phyloP scores from a whole-genome alignment of 2,888 invertebrate species.

The Electrophaes corylata region DNA sequence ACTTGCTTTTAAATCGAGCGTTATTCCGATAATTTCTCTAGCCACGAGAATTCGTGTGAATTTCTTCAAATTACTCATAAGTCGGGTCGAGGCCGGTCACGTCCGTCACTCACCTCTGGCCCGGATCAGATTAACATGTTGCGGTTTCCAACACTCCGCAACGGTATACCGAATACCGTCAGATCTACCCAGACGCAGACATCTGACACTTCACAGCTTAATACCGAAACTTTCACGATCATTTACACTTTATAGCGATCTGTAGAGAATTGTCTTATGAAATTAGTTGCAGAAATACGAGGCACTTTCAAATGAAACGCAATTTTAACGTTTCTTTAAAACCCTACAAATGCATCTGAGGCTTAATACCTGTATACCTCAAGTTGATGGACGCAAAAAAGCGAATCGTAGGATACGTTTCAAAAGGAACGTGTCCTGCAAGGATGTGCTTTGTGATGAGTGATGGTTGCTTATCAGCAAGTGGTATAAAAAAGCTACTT shows the following conservation, averaged over 20 bases:
- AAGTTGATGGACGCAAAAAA: too few species aligned
- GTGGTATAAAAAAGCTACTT: too few species aligned
- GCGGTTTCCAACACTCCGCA: constrained; percentile 29
- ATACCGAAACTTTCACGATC: constrained; percentile 5
- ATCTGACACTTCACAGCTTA: constrained; percentile 21
- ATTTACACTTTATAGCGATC: neutral
- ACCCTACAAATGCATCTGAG: too few species aligned
- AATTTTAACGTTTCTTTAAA: too few species aligned
- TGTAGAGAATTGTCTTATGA: too few species aligned
- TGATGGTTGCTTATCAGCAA: too few species aligned
- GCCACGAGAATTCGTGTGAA: constrained; percentile 23
- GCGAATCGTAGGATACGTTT: too few species aligned
- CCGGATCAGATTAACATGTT: constrained; percentile 52
- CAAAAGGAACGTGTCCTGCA: too few species aligned
- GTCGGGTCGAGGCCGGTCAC: constrained; percentile 41
- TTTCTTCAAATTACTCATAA: constrained; percentile 28
- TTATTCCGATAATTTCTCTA: constrained; percentile 17
- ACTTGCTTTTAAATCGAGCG: neutral
- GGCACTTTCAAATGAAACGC: too few species aligned
- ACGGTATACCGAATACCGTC: constrained; percentile 33
- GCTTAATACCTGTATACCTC: too few species aligned
- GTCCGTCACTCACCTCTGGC: constrained; percentile 51
- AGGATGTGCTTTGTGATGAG: too few species aligned
- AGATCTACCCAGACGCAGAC: too few species aligned
- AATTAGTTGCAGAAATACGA: neutral